Percentiles rank a stretch among this genome's conserved stretches.
Evolutionary conservation across 2,113 vertebrate genomes (phyloP).

Genomic region (Melanostigma gelatinosum): DNA sequence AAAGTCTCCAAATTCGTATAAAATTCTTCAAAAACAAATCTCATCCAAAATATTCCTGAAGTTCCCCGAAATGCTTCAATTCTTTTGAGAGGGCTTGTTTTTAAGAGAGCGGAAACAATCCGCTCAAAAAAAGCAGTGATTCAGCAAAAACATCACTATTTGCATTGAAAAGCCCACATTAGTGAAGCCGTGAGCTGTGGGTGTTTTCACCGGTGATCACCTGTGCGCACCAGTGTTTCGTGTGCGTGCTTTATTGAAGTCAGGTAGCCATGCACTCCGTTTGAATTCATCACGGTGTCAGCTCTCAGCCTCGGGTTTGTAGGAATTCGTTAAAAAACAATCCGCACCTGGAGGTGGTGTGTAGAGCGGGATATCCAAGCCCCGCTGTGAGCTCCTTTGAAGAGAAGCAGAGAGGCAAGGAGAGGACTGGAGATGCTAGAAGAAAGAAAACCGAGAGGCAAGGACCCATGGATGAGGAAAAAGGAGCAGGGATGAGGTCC

Average conservation of each 20-base stretch:
- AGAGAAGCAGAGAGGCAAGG: slow-evolving; percentile 47
- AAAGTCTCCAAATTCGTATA: not conserved
- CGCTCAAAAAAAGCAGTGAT: slow-evolving; percentile 12
- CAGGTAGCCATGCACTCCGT: slow-evolving; percentile 12
- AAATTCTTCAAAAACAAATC: slow-evolving; percentile 1
- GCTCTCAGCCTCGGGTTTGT: slow-evolving; percentile 52
- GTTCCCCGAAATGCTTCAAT: slow-evolving; percentile 4
- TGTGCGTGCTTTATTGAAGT: slow-evolving; percentile 1
- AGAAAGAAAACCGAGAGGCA: slow-evolving; percentile 60
- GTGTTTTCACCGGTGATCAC: slow-evolving; percentile 5
- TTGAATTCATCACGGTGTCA: slow-evolving; percentile 58
- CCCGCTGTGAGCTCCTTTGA: slow-evolving; percentile 63
- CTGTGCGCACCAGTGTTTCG: not conserved
- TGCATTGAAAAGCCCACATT: not conserved
- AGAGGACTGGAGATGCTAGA: slow-evolving; percentile 45
- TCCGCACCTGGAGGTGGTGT: slow-evolving; percentile 60
- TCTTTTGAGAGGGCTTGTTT: not conserved
- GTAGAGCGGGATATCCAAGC: slow-evolving; percentile 64
- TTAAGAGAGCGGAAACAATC: not conserved
- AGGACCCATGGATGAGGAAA: slow-evolving; percentile 34
- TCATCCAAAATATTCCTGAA: not conserved
- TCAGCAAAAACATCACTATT: slow-evolving; percentile 4
- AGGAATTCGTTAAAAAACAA: slow-evolving; percentile 67
- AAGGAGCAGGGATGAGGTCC: slow-evolving; percentile 51
- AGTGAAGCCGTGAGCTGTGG: not conserved